These are phyloP conservation scores for Rousettus leschenaultii DNA, from an alignment of 2,113 vertebrate species.

Conservation along the genomic window DNA sequence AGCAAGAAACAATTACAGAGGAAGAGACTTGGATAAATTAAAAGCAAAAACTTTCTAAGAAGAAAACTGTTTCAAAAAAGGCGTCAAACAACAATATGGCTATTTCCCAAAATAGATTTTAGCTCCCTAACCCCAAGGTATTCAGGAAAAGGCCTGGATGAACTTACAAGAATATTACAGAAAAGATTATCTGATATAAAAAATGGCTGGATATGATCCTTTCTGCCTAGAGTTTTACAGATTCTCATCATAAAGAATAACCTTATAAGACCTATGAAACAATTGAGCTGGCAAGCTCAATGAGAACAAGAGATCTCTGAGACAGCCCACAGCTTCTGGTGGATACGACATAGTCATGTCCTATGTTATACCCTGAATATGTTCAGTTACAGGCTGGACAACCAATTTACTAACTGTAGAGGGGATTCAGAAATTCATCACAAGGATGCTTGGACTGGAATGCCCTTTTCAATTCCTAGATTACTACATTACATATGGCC, in stretches of 20 bases:
- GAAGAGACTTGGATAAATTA: neutral
- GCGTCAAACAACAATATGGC: neutral
- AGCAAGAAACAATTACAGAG: neutral
- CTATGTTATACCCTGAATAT: neutral
- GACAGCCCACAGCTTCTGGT: neutral
- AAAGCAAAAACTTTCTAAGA: neutral
- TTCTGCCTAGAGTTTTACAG: neutral
- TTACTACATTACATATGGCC: neutral
- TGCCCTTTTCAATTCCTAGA: neutral
- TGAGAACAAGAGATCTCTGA: neutral
- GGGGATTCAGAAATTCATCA: neutral
- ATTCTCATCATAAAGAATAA: slow-evolving; percentile 20
- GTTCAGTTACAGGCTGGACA: neutral
- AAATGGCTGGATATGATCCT: neutral
- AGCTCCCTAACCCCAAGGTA: neutral
- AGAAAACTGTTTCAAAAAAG: neutral
- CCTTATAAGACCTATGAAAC: neutral
- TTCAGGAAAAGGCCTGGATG: neutral
- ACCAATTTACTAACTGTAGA: neutral
- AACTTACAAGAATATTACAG: neutral
- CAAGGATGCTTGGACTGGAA: neutral
- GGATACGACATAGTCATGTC: neutral
- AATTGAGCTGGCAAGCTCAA: neutral
- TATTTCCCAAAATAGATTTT: neutral
- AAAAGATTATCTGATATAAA: neutral